These are phyloP conservation scores for Hypomecis atomaria DNA, from an alignment of 2,888 invertebrate species.

Conservation along the genomic window DNA sequence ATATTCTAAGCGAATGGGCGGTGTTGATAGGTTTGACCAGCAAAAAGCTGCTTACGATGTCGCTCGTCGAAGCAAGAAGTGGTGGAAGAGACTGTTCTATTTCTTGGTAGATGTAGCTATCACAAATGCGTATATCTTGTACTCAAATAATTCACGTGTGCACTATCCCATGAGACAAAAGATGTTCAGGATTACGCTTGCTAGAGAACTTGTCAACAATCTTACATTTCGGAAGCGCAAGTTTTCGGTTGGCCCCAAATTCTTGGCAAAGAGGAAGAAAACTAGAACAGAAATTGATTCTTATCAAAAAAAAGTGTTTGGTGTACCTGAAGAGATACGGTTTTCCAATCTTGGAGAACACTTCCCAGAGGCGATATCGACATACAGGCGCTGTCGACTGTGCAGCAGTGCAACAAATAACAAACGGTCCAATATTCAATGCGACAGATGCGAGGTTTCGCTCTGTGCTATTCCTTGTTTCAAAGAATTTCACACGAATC, in stretches of 20 bases:
- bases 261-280: constrained; percentile 14
- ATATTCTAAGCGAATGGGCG: constrained; percentile 40
- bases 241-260: constrained; percentile 20
- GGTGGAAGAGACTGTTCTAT: too few species aligned
- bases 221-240: constrained; percentile 26
- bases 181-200: constrained; percentile 23
- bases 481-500: constrained; percentile 18
- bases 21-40: constrained; percentile 42
- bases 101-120: too few species aligned
- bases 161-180: constrained; percentile 30
- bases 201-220: constrained; percentile 25
- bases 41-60: constrained; percentile 30
- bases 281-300: constrained; percentile 23
- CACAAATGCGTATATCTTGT: constrained; percentile 12
- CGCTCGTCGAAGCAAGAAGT: constrained; percentile 11
- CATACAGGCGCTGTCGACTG: constrained; percentile 24
- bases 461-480: constrained; percentile 26
- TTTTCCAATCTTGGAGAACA: constrained; percentile 27
- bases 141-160: constrained; percentile 15
- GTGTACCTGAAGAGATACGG: constrained; percentile 33
- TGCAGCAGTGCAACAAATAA: constrained; percentile 30
- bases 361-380: constrained; percentile 14
- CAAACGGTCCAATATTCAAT: constrained; percentile 23
- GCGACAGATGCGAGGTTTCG: constrained; percentile 26
- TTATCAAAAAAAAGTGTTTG: constrained; percentile 21